Conservation (phyloP, 2,888 invertebrate species). For the Synanthedon formicaeformis region DNA sequence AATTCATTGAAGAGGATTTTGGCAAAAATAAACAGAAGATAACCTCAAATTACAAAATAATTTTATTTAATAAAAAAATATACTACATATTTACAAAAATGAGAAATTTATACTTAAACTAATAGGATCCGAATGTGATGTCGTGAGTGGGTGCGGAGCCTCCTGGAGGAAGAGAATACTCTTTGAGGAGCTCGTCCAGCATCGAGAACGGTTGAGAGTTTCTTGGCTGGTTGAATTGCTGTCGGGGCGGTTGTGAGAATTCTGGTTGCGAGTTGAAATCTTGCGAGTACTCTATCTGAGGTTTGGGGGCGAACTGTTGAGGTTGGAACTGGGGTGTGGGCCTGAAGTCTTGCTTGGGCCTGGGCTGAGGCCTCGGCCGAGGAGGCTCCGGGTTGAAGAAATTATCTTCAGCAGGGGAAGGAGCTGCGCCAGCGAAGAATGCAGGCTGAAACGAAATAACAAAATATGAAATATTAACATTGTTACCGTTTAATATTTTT, state of each 20-base stretch:
- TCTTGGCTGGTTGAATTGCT: conserved; percentile 24
- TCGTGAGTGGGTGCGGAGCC: conserved; percentile 81
- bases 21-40: neutral
- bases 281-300: conserved; percentile 5
- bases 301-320: conserved; percentile 20
- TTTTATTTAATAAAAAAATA: conserved; percentile 23
- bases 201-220: conserved; percentile 50
- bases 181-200: conserved; percentile 84
- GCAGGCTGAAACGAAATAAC: conserved; percentile 35
- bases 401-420: conserved; percentile 31
- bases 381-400: conserved; percentile 49
- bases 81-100: conserved; percentile 57
- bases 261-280: conserved; percentile 17
- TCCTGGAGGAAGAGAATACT: conserved; percentile 80
- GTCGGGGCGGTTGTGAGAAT: conserved; percentile 10
- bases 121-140: conserved; percentile 86
- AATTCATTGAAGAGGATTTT: neutral
- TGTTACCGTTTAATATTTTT: too few species aligned
- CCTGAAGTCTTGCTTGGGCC: conserved; percentile 46
- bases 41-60: neutral
- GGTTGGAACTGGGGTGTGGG: conserved; percentile 21
- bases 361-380: conserved; percentile 29
- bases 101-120: conserved; percentile 30
- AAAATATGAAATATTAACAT: too few species aligned
- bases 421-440: conserved; percentile 58